These are phyloP conservation scores for Seladonia tumulorum DNA, from an alignment of 2,888 invertebrate species.

Conservation along the genomic window DNA sequence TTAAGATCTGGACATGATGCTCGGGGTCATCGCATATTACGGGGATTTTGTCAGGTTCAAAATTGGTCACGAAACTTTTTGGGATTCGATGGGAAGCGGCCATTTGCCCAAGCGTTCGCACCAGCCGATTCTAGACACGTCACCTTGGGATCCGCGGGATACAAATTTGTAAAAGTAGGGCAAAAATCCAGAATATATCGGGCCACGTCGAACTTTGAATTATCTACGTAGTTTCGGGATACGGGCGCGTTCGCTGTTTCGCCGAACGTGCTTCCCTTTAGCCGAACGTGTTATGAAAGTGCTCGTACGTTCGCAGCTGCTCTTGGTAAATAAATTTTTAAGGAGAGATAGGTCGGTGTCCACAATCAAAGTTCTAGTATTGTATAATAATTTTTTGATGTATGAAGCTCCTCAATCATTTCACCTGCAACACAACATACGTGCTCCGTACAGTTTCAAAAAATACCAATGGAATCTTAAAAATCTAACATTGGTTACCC, in stretches of 20 bases:
- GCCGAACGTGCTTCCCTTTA: constrained; percentile 20
- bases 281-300: background rate
- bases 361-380: background rate
- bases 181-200: constrained; percentile 54
- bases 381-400: background rate
- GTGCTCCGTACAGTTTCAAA: no score
- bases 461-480: no score
- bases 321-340: constrained; percentile 1
- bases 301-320: background rate
- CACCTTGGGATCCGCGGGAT: constrained; percentile 47
- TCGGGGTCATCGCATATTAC: no score
- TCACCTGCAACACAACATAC: no score
- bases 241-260: constrained; percentile 1
- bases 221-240: constrained; percentile 36
- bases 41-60: background rate
- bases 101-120: constrained; percentile 45
- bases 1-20: background rate
- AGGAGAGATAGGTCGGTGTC: background rate
- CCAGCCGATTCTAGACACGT: constrained; percentile 54
- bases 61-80: constrained; percentile 28
- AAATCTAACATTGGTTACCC: no score
- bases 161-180: constrained; percentile 54
- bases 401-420: background rate
- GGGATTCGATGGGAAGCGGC: constrained; percentile 53
- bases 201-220: constrained; percentile 47